phyloP scores from a whole-genome alignment of 2,888 invertebrate genomes.

The Trichopoda pennipes region DNA sequence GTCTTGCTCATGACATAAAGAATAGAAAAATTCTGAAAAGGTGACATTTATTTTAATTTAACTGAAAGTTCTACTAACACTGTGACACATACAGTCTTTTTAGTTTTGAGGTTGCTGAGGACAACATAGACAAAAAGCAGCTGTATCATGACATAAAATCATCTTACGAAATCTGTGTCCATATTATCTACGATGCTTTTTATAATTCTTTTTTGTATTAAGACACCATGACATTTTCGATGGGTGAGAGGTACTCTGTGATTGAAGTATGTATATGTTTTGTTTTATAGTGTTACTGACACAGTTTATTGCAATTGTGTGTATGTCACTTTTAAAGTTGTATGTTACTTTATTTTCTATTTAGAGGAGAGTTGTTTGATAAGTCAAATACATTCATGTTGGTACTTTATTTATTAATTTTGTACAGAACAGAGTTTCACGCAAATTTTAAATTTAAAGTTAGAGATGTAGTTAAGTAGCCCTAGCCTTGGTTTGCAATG shows the following conservation, averaged over 20 bases:
- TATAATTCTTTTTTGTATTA: neutral
- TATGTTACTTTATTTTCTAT: neutral
- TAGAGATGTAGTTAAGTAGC: too few relatives aligned
- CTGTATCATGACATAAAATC: neutral
- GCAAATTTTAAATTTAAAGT: too few relatives aligned
- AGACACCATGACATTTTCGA: constrained; percentile 45
- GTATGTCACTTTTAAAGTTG: neutral
- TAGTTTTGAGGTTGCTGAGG: constrained; percentile 32
- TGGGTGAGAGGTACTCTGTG: neutral
- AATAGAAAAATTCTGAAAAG: neutral
- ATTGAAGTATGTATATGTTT: neutral
- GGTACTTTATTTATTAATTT: too few relatives aligned
- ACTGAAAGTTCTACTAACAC: constrained; percentile 14
- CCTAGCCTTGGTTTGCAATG: too few relatives aligned
- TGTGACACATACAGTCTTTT: neutral
- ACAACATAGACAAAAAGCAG: constrained; percentile 8
- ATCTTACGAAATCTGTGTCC: constrained; percentile 44
- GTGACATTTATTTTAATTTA: constrained; percentile 33
- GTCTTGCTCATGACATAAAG: neutral
- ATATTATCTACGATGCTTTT: neutral
- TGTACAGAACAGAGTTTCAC: too few relatives aligned
- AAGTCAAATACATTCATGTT: neutral
- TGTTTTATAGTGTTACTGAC: constrained; percentile 47
- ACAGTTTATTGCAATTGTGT: constrained; percentile 36
- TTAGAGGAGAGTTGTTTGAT: neutral